Evolutionary conservation across 2,113 vertebrate species (phyloP), one percentile per base, ranked within the genome.

Genomic region (Leucosticte australis): DNA sequence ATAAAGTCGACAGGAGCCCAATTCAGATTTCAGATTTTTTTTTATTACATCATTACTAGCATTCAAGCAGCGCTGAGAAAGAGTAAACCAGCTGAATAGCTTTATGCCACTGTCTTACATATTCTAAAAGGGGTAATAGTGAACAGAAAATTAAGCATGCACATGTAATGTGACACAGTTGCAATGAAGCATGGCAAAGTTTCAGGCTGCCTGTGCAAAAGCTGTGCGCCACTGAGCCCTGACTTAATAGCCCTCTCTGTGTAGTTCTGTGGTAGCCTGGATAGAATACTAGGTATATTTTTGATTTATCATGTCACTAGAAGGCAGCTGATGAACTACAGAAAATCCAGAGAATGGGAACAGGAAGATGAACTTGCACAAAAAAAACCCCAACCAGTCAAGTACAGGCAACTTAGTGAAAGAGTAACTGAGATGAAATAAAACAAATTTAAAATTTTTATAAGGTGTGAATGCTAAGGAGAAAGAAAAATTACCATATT

Each of bases 121-220:
- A 74, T 47, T 69, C 68, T 71, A 67, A 63, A 70, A 74, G 24
- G 50, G 63, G 64, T 56, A 88, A 80, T 41, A 91, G 91, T 59
- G 92, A 90, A 83, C 67, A 91, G 85, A 91, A 96, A 96, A 95
- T 90, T 88, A 93, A 55, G 68, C 79, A 33, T 77, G 68, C 87
- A 37, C 86, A 83, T 80, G 87, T 88, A 92, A 90, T 26, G 1
- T 77, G 92, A 80, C 88, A 77, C 27, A 83, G 35, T 64, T 74
- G 71, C 68, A 86, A 68, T 82, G 87, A 77, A 91, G 74, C 5
- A 0, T 47, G 52, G 47, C 46, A 31, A 59, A 85, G 83, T 77
- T 86, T 88, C 60, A 74, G 55, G n/a, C 82, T 95, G 87, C 46
- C 35, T 65, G 46, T 90, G 84, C 50, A 79, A 80, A 89, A 62